A percentile compares a stretch with the other conserved stretches of the same genome.
Evolutionary conservation across 2,888 invertebrate genomes (phyloP).

Genomic region (Hyposoter didymator): DNA sequence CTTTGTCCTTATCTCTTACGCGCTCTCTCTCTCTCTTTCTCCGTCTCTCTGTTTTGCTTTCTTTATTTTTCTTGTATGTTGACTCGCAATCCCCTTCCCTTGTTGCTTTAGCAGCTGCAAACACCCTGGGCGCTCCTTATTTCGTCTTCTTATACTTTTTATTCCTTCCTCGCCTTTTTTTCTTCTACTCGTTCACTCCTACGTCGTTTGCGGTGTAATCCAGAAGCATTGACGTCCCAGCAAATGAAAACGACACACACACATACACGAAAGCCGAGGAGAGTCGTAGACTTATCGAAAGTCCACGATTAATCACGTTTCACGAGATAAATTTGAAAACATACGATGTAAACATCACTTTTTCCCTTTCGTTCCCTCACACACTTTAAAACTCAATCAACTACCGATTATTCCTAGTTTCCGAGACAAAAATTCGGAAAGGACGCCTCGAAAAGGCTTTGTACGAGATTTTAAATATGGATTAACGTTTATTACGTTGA

Average conservation of each 20-base stretch:
- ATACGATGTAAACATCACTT: slow-evolving; percentile 18
- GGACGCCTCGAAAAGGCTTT: slow-evolving; percentile 1
- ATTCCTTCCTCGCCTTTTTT: slow-evolving; percentile 1
- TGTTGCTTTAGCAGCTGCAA: slow-evolving; percentile 61
- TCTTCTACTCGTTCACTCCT: slow-evolving; percentile 25
- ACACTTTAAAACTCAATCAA: neutral
- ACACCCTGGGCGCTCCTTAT: slow-evolving; percentile 46
- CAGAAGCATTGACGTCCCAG: slow-evolving; percentile 18
- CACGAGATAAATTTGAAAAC: slow-evolving; percentile 15
- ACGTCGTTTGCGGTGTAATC: slow-evolving; percentile 41
- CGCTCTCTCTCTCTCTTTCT: slow-evolving; percentile 51
- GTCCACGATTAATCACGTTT: slow-evolving; percentile 12
- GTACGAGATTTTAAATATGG: neutral
- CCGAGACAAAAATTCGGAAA: slow-evolving; percentile 6
- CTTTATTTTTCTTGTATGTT: slow-evolving; percentile 50
- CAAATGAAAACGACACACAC: slow-evolving; percentile 3
- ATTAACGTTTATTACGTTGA: slow-evolving; percentile 13
- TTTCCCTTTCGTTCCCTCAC: neutral
- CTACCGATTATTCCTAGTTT: neutral
- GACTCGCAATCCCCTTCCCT: slow-evolving; percentile 31
- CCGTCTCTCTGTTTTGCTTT: slow-evolving; percentile 28
- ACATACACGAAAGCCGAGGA: neutral
- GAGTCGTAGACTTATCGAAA: neutral
- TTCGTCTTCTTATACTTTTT: slow-evolving; percentile 15
- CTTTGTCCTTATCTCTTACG: slow-evolving; percentile 39